Conservation (phyloP, 2,888 invertebrate species). For the Charanyca ferruginea region DNA sequence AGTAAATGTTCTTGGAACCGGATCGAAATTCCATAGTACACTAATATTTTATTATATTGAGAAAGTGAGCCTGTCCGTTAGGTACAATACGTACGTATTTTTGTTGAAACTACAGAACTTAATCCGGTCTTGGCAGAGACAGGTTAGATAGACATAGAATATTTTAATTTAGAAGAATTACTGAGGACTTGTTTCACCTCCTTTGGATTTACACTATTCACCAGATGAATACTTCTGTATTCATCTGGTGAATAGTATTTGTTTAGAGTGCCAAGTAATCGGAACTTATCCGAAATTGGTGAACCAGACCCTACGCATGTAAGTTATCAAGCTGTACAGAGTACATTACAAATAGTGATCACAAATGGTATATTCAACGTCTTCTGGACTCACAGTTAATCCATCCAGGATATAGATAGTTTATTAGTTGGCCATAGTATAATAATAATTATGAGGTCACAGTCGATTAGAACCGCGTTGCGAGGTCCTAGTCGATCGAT, state of each 20-base stretch:
- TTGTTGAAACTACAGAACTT: not conserved
- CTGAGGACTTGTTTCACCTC: too few relatives aligned
- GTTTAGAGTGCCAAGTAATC: too few relatives aligned
- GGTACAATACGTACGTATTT: not conserved
- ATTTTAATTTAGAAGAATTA: too few relatives aligned
- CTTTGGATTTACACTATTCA: too few relatives aligned
- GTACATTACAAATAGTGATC: not conserved
- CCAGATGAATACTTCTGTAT: too few relatives aligned
- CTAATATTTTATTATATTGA: not conserved
- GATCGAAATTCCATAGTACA: not conserved
- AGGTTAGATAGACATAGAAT: too few relatives aligned
- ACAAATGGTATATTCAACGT: not conserved
- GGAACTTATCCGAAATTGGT: too few relatives aligned
- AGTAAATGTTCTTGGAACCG: not conserved
- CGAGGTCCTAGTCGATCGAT: conserved; percentile 35
- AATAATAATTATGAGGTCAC: conserved; percentile 40
- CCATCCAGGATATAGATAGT: conserved; percentile 31
- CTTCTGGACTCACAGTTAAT: conserved; percentile 10
- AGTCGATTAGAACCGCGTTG: conserved; percentile 29
- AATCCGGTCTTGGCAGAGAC: too few relatives aligned
- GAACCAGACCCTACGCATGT: too few relatives aligned
- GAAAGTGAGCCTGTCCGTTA: not conserved
- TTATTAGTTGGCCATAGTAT: conserved; percentile 1
- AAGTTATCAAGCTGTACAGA: too few relatives aligned
- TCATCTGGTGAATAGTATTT: too few relatives aligned